Conservation (phyloP, 2,113 vertebrate genomes). For the Gymnorhina tibicen region DNA sequence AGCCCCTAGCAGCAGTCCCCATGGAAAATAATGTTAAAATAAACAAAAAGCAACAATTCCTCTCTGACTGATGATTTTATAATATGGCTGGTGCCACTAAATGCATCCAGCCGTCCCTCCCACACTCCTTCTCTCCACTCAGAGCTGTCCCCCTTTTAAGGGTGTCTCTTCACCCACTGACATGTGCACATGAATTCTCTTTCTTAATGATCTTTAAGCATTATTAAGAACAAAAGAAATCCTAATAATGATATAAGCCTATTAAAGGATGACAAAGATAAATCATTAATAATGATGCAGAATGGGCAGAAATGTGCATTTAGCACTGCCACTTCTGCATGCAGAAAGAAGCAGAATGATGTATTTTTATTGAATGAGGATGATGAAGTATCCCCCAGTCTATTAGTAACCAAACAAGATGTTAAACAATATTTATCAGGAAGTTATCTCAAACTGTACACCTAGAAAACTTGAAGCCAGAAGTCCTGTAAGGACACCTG, state of each 20-base stretch:
- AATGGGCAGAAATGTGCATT: slow-evolving; percentile 26
- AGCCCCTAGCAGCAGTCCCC: slow-evolving; percentile 50
- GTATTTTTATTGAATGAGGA: slow-evolving; percentile 8
- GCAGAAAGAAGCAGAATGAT: background rate
- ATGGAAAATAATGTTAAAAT: slow-evolving; percentile 59
- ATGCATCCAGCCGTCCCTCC: background rate
- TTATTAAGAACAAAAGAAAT: slow-evolving; percentile 54
- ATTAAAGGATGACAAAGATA: slow-evolving; percentile 45
- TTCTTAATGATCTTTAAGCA: slow-evolving; percentile 40
- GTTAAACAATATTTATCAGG: background rate
- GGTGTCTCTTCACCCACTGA: slow-evolving; percentile 2
- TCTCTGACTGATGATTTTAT: slow-evolving; percentile 62
- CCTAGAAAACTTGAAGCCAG: background rate
- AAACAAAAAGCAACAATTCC: slow-evolving; percentile 62
- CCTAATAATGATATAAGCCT: slow-evolving; percentile 48
- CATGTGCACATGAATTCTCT: background rate
- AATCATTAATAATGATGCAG: slow-evolving; percentile 25
- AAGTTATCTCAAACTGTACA: background rate
- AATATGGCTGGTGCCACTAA: background rate
- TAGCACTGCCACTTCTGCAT: background rate
- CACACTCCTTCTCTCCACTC: background rate
- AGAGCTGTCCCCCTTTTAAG: background rate
- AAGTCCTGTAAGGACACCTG: background rate
- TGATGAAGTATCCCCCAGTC: background rate
- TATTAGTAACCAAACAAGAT: background rate